Evolutionary conservation across 2,113 vertebrate species (phyloP).

Genomic region (Gnathonemus longibarbis): DNA sequence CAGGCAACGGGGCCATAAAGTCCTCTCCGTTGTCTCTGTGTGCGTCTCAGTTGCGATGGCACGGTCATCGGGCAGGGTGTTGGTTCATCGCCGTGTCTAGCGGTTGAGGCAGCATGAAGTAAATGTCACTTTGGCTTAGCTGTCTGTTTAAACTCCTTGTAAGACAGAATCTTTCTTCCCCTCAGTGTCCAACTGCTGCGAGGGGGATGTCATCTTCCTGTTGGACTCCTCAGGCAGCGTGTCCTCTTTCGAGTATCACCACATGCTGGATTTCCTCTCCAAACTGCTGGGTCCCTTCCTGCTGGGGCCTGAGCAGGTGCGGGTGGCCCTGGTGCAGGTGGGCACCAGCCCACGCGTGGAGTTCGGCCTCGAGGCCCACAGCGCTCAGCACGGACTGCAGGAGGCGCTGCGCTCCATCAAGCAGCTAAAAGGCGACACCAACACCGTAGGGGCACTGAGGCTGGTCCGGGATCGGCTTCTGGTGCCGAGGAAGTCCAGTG

Average conservation of each 20-base stretch:
- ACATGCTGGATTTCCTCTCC: constrained; percentile 66
- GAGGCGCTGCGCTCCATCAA: constrained; percentile 51
- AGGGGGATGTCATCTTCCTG: constrained; percentile 75
- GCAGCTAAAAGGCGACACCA: constrained; percentile 80
- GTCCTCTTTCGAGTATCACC: constrained; percentile 73
- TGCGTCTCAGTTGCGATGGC: background rate
- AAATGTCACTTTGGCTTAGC: background rate
- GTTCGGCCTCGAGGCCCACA: constrained; percentile 64
- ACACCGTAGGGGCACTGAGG: constrained; percentile 65
- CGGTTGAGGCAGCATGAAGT: background rate
- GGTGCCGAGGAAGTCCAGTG: constrained; percentile 29
- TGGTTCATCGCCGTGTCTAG: background rate
- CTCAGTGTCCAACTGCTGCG: constrained; percentile 46
- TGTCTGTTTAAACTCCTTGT: background rate
- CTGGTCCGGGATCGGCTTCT: constrained; percentile 55
- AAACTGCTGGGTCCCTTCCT: constrained; percentile 65
- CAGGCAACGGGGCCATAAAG: background rate
- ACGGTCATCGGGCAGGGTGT: background rate
- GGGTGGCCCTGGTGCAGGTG: constrained; percentile 76
- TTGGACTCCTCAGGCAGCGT: constrained; percentile 85
- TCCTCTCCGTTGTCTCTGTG: background rate
- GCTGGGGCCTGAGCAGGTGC: constrained; percentile 62
- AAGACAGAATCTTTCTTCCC: background rate
- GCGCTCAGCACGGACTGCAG: constrained; percentile 39
- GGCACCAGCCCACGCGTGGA: constrained; percentile 65